These are phyloP conservation scores for Stenodema calcarata DNA, from an alignment of 2,888 invertebrate species.

Conservation along the genomic window DNA sequence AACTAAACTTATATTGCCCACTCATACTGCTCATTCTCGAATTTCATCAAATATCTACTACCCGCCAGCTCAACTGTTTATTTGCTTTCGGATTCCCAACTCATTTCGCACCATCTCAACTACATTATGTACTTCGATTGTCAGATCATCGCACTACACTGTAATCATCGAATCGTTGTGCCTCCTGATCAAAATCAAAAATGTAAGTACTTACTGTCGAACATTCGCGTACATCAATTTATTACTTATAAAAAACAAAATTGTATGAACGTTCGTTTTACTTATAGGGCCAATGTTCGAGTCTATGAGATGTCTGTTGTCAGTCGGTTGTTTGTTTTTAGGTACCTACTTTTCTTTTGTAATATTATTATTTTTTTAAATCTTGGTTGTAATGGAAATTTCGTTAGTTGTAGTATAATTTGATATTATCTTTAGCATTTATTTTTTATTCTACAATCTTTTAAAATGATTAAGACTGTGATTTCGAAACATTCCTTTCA, in stretches of 20 bases:
- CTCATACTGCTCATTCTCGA: too few species aligned
- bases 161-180: background rate
- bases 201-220: background rate
- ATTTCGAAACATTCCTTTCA: constrained; percentile 32
- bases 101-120: too few species aligned
- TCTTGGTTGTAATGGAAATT: background rate
- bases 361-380: background rate
- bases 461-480: constrained; percentile 27
- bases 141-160: too few species aligned
- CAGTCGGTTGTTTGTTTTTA: background rate
- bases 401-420: background rate
- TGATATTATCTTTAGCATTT: background rate
- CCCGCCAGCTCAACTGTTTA: too few species aligned
- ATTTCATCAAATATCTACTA: too few species aligned
- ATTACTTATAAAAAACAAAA: background rate
- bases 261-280: background rate
- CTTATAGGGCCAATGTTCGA: background rate
- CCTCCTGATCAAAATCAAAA: background rate
- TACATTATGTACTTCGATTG: too few species aligned
- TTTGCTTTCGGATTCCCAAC: too few species aligned
- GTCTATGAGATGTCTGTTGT: background rate
- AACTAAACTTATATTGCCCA: too few species aligned
- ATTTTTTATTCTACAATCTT: background rate
- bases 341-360: background rate
- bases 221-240: background rate